A percentile compares a stretch with the other conserved stretches of the same genome.
Conservation (phyloP, 2,113 vertebrate species). For the Amazona vittata region DNA sequence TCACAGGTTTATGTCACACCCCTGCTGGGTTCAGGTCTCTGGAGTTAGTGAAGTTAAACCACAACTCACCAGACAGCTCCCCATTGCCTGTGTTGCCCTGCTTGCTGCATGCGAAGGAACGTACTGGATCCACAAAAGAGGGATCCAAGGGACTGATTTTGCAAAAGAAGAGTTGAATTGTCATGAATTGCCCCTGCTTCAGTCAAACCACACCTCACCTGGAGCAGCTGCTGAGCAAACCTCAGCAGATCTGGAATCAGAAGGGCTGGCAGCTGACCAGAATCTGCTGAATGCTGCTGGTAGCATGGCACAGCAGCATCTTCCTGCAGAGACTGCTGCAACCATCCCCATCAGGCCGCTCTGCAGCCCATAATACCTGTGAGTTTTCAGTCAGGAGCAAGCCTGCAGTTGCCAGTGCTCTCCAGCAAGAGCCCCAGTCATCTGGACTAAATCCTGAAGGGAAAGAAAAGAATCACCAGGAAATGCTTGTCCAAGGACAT, state of each 20-base stretch:
- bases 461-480: too few species aligned
- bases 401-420: not conserved
- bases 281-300: rapidly evolving
- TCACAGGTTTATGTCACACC: too few species aligned
- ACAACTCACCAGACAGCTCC: not conserved
- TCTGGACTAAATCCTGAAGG: not conserved
- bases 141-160: not conserved
- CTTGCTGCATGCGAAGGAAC: rapidly evolving
- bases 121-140: rapidly evolving
- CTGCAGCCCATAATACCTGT: not conserved
- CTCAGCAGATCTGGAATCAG: not conserved
- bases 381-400: not conserved
- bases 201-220: not conserved
- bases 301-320: not conserved
- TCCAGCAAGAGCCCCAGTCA: not conserved
- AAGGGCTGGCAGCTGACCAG: rapidly evolving
- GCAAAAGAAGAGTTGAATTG: not conserved
- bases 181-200: not conserved
- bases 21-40: not conserved
- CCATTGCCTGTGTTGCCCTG: rapidly evolving
- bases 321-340: not conserved
- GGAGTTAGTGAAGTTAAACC: not conserved
- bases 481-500: not conserved
- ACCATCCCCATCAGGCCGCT: rapidly evolving
- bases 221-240: not conserved